These are phyloP conservation scores for Vulpes vulpes DNA, from an alignment of 2,113 vertebrate species.

Conservation along the genomic window DNA sequence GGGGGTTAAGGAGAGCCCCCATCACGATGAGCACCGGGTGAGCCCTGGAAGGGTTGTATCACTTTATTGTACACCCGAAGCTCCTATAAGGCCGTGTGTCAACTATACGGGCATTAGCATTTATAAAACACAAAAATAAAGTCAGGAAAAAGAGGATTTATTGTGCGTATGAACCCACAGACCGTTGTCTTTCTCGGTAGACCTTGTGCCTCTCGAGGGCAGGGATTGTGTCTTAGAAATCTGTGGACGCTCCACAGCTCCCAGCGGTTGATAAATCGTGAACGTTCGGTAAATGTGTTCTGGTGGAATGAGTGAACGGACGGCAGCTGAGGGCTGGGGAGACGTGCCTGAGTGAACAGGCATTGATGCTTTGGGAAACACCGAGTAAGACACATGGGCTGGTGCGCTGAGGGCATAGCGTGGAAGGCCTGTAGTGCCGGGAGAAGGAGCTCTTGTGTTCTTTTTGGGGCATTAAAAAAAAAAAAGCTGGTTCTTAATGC, in stretches of 20 bases:
- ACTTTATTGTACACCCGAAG: neutral
- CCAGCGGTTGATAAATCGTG: neutral
- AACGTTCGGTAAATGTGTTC: neutral
- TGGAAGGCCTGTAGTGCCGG: neutral
- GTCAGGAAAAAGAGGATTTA: neutral
- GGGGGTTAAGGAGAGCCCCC: neutral
- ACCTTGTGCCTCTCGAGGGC: neutral
- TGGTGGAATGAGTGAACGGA: neutral
- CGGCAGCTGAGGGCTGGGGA: neutral
- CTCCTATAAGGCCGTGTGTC: neutral
- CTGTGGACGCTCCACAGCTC: neutral
- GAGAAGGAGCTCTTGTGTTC: neutral
- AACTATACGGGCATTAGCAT: neutral
- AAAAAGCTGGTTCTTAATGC: neutral
- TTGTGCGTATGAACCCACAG: neutral
- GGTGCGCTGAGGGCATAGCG: rapidly evolving
- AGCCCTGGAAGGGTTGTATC: neutral
- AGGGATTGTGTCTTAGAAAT: neutral
- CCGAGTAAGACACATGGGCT: rapidly evolving
- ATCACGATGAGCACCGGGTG: neutral
- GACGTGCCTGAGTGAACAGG: neutral
- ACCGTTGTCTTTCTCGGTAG: neutral
- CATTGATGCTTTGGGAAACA: neutral
- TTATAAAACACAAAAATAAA: neutral
- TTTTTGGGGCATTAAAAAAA: neutral